Evolutionary conservation across 1,140 invertebrate species (phyloP), one percentile per base, ranked within the genome.

Genomic region (Anastrepha ludens): DNA sequence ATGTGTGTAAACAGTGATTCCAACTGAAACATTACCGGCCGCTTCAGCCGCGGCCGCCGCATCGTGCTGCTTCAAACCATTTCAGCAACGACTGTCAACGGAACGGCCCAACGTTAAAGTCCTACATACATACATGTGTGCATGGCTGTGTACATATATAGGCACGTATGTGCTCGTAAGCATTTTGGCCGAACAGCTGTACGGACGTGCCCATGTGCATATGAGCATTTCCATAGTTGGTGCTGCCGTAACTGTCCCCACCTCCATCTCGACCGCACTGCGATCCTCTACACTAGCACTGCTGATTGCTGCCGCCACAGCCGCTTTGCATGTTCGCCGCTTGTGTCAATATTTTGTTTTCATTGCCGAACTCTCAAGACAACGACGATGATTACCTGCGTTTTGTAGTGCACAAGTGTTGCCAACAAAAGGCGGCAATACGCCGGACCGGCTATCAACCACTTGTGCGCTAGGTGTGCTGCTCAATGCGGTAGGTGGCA

Each of bases 341-440:
- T 81, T 78, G 13, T 20, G 74, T 81, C 74, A 81, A 81, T 81
- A 81, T 81, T 81, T 81, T 81, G 47, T 81, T 81, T 81, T 81
- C 74, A 81, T 81, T 81, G 74, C 74, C 74, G 74, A 81, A 81
- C 74, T 81, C 74, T 81, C 74, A 81, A 81, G 74, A 81, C 74
- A 81, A 81, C 74, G 15, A 44, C 67, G 50, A 81, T 81, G 47
- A 81, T 81, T 55, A 81, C 47, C 74, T 55, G 44, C 17, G 47
- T 81, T 74, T 74, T 74, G 70, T 74, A 74, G 70, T 47, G 70
- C 47, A 81, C n/a, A 55, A 55, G 47, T 81, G 74, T 29, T 81
- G 74, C 6, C 20, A 55, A 55, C 47, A 55, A 81, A n/a, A 81
- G n/a, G 6, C 17, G 44, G 17, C 39, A 15, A 47, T 41, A 81